Evolutionary conservation across 2,888 invertebrate genomes (phyloP).

Genomic region (Agrotis ipsilon): DNA sequence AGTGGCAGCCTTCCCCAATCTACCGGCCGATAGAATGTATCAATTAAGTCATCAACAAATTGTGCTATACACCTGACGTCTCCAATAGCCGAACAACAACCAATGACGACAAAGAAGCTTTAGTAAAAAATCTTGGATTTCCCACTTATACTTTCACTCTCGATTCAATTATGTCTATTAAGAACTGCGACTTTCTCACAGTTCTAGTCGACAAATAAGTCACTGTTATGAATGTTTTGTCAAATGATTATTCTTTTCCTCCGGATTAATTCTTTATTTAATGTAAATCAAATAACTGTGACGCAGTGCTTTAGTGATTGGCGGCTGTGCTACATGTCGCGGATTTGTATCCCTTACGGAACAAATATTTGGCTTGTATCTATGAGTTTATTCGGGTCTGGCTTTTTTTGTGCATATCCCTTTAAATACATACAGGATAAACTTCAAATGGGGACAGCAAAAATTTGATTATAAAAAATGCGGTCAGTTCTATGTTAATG

Average conservation of each 20-base stretch:
- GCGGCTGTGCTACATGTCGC: too few relatives aligned
- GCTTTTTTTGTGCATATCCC: too few relatives aligned
- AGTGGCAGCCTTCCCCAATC: background rate
- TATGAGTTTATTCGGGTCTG: too few relatives aligned
- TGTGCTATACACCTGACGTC: conserved; percentile 33
- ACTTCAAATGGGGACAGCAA: too few relatives aligned
- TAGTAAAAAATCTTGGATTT: conserved; percentile 70
- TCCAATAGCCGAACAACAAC: conserved; percentile 58
- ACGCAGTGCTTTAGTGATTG: too few relatives aligned
- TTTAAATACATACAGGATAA: too few relatives aligned
- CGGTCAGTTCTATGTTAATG: background rate
- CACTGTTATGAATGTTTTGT: conserved; percentile 41
- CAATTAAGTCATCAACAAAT: conserved; percentile 31
- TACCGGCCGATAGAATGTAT: background rate
- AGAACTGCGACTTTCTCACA: conserved; percentile 81
- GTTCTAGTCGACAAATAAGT: conserved; percentile 67
- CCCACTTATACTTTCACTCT: conserved; percentile 83
- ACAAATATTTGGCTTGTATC: too few relatives aligned
- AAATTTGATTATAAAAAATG: too few relatives aligned
- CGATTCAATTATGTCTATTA: conserved; percentile 79
- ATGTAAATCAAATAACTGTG: too few relatives aligned
- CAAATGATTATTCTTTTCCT: conserved; percentile 13
- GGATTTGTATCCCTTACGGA: too few relatives aligned
- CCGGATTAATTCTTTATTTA: background rate
- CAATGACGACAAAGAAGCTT: conserved; percentile 69